These are phyloP conservation scores for Poecile montanus DNA, from an alignment of 2,797 vertebrate species.

Conservation along the genomic window DNA sequence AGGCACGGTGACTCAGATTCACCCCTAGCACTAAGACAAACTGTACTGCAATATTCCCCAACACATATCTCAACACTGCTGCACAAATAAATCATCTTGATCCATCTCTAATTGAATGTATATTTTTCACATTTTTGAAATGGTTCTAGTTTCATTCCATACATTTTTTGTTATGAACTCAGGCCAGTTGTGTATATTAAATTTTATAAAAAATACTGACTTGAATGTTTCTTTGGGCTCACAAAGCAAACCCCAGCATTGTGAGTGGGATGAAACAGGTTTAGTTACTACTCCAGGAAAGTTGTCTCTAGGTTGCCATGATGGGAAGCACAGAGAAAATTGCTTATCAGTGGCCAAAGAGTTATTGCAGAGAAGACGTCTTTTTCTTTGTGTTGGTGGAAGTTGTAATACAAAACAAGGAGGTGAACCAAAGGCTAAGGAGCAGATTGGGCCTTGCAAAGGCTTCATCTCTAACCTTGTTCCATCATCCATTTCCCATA, in stretches of 20 bases:
- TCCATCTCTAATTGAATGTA: slow-evolving; percentile 40
- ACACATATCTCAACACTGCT: background rate
- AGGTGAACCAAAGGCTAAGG: background rate
- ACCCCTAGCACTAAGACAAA: background rate
- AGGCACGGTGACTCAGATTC: background rate
- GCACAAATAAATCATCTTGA: slow-evolving; percentile 58
- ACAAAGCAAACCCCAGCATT: background rate
- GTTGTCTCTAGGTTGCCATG: background rate
- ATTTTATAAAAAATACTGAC: background rate
- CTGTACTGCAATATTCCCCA: background rate
- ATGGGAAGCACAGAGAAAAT: background rate
- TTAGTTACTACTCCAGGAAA: background rate
- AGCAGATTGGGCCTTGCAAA: background rate
- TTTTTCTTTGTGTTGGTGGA: background rate
- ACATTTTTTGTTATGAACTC: slow-evolving; percentile 27
- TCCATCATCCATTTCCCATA: background rate
- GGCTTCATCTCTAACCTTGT: background rate
- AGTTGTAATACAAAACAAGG: background rate
- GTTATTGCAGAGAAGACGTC: background rate
- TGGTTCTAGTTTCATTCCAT: slow-evolving; percentile 33
- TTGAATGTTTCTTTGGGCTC: background rate
- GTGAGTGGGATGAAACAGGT: background rate
- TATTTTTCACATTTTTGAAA: slow-evolving; percentile 3
- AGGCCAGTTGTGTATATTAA: background rate
- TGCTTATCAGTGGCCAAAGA: background rate